phyloP scores from a whole-genome alignment of 2,113 vertebrate genomes.

The Turdus rufiventris region DNA sequence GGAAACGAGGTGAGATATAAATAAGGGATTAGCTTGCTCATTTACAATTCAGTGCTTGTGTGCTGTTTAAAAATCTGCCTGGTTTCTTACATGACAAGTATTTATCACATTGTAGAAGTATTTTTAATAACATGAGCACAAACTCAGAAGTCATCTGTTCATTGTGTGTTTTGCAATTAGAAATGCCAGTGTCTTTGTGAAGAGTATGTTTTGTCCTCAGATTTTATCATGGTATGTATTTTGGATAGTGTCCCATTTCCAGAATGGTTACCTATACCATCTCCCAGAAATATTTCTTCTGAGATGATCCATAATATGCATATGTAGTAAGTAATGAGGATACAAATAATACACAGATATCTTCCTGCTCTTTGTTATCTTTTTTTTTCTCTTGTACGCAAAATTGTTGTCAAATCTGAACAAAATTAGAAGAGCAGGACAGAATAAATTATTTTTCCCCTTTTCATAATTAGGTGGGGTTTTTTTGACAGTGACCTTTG shows the following conservation, averaged over 20 bases:
- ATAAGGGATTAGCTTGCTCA: background rate
- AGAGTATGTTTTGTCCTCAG: background rate
- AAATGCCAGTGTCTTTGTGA: background rate
- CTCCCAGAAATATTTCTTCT: background rate
- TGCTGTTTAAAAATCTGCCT: background rate
- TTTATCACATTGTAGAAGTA: background rate
- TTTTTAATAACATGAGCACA: background rate
- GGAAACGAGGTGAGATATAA: conserved; percentile 81
- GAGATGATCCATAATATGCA: background rate
- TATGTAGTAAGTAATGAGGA: background rate
- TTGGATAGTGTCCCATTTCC: background rate
- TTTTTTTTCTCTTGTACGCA: background rate
- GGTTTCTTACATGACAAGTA: background rate
- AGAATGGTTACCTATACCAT: background rate
- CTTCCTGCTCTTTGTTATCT: background rate
- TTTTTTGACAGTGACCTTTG: background rate
- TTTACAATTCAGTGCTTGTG: background rate
- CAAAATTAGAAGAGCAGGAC: background rate
- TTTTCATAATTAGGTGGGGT: fast-evolving
- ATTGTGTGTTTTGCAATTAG: background rate
- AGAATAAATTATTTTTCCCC: background rate
- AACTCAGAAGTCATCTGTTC: background rate
- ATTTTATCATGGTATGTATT: background rate
- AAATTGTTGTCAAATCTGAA: background rate
- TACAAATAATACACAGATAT: background rate